phyloP scores from a whole-genome alignment of 2,113 vertebrate genomes.

The Varanus salvator region DNA sequence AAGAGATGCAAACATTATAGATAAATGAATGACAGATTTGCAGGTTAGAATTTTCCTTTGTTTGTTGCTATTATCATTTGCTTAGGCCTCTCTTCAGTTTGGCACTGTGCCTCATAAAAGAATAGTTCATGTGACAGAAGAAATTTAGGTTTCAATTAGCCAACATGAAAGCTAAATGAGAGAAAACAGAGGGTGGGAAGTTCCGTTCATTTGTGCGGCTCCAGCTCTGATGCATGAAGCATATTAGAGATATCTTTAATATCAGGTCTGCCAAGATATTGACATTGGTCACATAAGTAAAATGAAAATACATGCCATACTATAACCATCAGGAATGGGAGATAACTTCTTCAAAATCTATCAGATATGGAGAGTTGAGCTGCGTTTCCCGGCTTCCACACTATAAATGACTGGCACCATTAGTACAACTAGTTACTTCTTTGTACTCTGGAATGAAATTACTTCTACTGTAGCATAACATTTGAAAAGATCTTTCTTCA shows the following conservation, averaged over 20 bases:
- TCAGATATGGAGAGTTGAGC: background rate
- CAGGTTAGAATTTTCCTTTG: background rate
- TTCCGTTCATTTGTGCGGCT: background rate
- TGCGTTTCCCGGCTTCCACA: background rate
- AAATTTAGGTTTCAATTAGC: conserved; percentile 10
- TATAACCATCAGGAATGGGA: background rate
- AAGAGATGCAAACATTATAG: background rate
- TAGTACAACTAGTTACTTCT: conserved; percentile 5
- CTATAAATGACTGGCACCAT: conserved; percentile 4
- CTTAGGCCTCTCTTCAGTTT: conserved; percentile 18
- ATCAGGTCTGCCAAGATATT: background rate
- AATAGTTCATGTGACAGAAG: conserved; percentile 24
- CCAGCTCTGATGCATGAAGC: background rate
- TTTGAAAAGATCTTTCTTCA: conserved; percentile 20
- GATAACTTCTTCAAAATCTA: conserved; percentile 2
- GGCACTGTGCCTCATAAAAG: conserved; percentile 1
- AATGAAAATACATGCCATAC: conserved; percentile 5
- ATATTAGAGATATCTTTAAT: background rate
- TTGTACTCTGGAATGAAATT: background rate
- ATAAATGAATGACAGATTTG: background rate
- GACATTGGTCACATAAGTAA: background rate
- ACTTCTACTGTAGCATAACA: conserved; percentile 27
- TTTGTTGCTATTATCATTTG: background rate
- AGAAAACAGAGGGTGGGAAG: background rate
- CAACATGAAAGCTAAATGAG: background rate